A percentile compares a stretch with the other conserved stretches of the same genome.
Evolutionary conservation across 2,113 vertebrate species (phyloP).

Genomic region (Proterorhinus semilunaris): DNA sequence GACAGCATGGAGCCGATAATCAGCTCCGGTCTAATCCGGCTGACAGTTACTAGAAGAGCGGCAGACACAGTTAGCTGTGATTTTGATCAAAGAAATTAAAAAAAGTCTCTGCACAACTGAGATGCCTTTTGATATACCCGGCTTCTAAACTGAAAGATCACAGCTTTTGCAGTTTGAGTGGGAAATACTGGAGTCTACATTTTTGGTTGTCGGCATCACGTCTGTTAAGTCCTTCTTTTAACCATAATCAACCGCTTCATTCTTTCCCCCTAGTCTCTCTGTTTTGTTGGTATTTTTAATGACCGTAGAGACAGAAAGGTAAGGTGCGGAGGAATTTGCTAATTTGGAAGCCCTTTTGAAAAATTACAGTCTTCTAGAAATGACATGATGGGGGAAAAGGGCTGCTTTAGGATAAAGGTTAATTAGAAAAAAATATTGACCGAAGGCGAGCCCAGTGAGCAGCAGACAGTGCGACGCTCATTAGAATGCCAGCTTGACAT

Average conservation of each 20-base stretch:
- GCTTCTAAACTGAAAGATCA: too few relatives aligned
- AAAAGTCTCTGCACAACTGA: too few relatives aligned
- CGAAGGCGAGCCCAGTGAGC: conserved; percentile 15
- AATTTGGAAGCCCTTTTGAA: conserved; percentile 8
- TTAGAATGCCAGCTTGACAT: conserved; percentile 46
- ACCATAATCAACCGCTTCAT: not conserved
- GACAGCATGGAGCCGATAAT: too few relatives aligned
- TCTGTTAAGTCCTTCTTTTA: not conserved
- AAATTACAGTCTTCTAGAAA: conserved; percentile 11
- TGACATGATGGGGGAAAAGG: conserved; percentile 11
- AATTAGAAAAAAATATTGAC: conserved; percentile 39
- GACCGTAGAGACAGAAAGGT: conserved; percentile 1
- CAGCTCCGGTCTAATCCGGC: too few relatives aligned
- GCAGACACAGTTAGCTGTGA: too few relatives aligned
- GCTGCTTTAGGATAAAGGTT: conserved; percentile 27
- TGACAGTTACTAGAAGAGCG: too few relatives aligned
- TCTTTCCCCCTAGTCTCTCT: not conserved
- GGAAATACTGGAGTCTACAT: too few relatives aligned
- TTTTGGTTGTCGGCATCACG: too few relatives aligned
- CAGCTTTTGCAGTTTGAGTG: too few relatives aligned
- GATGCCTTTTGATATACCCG: too few relatives aligned
- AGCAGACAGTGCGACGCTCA: conserved; percentile 33
- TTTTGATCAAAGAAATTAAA: too few relatives aligned
- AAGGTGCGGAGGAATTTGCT: not conserved
- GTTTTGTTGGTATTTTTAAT: conserved; percentile 2